These are phyloP conservation scores for Dipodomys ordii DNA, from an alignment of 2,113 vertebrate genomes.

Conservation along the genomic window DNA sequence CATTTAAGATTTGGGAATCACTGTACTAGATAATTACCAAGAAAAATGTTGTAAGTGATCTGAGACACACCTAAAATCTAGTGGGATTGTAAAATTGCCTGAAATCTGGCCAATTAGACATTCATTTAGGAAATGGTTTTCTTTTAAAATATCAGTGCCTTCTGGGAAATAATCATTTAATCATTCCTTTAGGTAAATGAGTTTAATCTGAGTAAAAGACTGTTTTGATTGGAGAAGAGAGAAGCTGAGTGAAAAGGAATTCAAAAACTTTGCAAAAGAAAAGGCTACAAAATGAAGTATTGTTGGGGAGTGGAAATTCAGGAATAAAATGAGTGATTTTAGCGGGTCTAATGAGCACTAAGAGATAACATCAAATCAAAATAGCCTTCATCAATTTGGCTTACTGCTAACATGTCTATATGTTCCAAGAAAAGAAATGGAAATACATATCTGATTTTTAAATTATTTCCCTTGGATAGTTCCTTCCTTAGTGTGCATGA, in stretches of 20 bases:
- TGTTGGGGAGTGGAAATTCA: not conserved
- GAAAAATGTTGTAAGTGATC: not conserved
- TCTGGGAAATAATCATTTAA: slow-evolving; percentile 15
- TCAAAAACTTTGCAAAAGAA: slow-evolving; percentile 18
- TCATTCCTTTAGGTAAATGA: slow-evolving; percentile 55
- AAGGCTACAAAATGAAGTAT: slow-evolving; percentile 38
- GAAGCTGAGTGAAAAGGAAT: not conserved
- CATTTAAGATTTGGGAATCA: not conserved
- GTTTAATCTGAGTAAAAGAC: slow-evolving; percentile 52
- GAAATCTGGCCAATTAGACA: slow-evolving; percentile 55
- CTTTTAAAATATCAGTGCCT: slow-evolving; percentile 49
- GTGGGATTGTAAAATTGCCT: slow-evolving; percentile 45
- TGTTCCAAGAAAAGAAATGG: slow-evolving; percentile 26
- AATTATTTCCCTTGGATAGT: not conserved
- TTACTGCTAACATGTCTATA: not conserved
- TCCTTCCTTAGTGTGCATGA: not conserved
- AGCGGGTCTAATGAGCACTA: not conserved
- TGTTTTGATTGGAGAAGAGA: not conserved
- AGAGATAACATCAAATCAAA: not conserved
- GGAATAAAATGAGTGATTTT: slow-evolving; percentile 1
- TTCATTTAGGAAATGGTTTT: slow-evolving; percentile 51
- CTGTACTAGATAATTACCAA: not conserved
- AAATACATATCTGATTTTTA: slow-evolving; percentile 23
- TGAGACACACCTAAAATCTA: not conserved
- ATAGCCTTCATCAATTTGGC: not conserved